Conservation (phyloP, 2,888 invertebrate species). For the Caenorhabditis virilis region DNA sequence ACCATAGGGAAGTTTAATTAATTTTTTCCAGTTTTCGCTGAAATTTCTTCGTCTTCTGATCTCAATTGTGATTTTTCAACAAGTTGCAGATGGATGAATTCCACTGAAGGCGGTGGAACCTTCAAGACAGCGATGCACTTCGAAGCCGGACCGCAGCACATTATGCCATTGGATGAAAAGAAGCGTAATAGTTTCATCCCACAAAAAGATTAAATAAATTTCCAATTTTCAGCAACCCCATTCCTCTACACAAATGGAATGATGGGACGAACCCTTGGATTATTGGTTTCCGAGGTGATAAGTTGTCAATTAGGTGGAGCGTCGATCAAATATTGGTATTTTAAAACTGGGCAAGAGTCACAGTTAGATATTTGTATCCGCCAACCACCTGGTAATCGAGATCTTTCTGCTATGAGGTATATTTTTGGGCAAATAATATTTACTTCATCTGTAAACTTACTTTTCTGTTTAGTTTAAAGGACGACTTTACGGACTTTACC, state of each 20-base stretch:
- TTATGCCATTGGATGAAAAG: slow-evolving; percentile 24
- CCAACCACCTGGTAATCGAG: slow-evolving; percentile 58
- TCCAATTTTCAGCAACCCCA: slow-evolving; percentile 38
- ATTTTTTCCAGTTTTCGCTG: slow-evolving; percentile 25
- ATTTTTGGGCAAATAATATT: neutral
- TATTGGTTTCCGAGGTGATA: slow-evolving; percentile 57
- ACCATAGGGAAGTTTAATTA: no score
- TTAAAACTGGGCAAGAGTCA: slow-evolving; percentile 57
- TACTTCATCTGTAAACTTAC: no score
- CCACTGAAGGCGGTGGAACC: slow-evolving; percentile 26
- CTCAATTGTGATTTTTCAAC: slow-evolving; percentile 61
- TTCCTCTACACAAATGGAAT: slow-evolving; percentile 54
- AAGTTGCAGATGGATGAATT: slow-evolving; percentile 61
- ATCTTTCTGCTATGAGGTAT: slow-evolving; percentile 44
- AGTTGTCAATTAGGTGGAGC: slow-evolving; percentile 62
- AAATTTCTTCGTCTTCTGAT: slow-evolving; percentile 57
- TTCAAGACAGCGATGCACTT: slow-evolving; percentile 15
- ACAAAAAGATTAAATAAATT: neutral
- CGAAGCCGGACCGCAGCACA: slow-evolving; percentile 26
- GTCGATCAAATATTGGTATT: slow-evolving; percentile 64
- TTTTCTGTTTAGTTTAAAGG: no score
- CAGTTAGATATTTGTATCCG: slow-evolving; percentile 60
- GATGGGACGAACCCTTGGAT: slow-evolving; percentile 50
- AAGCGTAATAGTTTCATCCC: slow-evolving; percentile 14
- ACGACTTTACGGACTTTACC: no score